Conservation (phyloP, 2,888 invertebrate genomes). For the Brachyptera putata region DNA sequence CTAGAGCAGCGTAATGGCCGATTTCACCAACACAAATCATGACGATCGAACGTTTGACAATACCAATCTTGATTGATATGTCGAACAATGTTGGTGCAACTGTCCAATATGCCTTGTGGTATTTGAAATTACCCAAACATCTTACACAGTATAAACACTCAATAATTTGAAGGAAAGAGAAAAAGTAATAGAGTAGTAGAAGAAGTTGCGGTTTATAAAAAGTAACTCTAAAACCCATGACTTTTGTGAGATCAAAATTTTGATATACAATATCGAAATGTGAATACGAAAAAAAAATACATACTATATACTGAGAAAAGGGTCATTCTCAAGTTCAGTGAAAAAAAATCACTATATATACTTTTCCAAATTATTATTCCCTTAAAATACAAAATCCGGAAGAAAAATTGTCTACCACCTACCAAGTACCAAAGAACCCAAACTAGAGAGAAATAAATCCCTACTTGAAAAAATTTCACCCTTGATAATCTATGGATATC, state of each 20-base stretch:
- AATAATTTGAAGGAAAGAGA: neutral
- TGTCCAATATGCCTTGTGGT: conserved; percentile 12
- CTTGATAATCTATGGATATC: neutral
- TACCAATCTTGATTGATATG: conserved; percentile 3
- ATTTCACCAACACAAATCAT: conserved; percentile 24
- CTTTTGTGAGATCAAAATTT: neutral
- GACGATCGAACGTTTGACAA: neutral
- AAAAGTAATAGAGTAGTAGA: neutral
- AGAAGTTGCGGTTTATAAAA: too few species aligned
- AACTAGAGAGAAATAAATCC: neutral
- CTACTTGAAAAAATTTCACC: neutral
- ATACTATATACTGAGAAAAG: neutral
- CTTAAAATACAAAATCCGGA: conserved; percentile 9
- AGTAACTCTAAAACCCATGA: too few species aligned
- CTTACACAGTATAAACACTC: neutral
- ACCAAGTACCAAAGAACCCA: conserved; percentile 17
- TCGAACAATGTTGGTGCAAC: conserved; percentile 16
- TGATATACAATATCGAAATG: too few species aligned
- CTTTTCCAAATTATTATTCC: neutral
- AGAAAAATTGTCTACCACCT: conserved; percentile 19
- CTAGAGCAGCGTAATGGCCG: conserved; percentile 21
- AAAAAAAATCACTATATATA: conserved; percentile 1
- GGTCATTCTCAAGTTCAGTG: neutral
- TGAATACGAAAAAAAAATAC: neutral
- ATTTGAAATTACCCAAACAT: neutral